These are phyloP conservation scores for Brachymystax lenok DNA, from an alignment of 2,797 vertebrate genomes.

Conservation along the genomic window DNA sequence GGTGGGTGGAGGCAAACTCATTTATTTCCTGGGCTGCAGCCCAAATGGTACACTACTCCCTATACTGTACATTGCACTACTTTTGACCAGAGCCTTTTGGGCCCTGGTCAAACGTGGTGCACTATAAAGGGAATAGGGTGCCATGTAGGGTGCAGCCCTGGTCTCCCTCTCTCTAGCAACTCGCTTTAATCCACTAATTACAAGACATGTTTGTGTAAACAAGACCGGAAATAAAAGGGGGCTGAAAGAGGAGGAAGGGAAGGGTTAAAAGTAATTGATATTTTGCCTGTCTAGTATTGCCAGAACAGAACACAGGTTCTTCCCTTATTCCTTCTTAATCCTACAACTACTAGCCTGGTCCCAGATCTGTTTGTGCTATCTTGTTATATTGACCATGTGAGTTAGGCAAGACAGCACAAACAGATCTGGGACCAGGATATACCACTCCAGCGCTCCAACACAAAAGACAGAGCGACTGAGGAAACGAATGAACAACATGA, in stretches of 20 bases:
- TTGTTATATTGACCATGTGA: neutral
- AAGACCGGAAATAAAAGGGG: neutral
- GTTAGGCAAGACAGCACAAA: neutral
- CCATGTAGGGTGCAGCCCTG: neutral
- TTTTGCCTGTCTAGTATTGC: neutral
- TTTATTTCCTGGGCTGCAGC: neutral
- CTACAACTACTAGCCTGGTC: neutral
- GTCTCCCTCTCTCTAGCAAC: slow-evolving; percentile 1
- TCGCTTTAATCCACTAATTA: neutral
- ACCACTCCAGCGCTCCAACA: neutral
- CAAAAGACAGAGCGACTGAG: slow-evolving; percentile 3
- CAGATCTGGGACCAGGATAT: neutral
- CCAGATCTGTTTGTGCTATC: neutral
- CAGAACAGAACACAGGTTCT: neutral
- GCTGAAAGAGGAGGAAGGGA: neutral
- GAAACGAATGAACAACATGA: slow-evolving; percentile 53
- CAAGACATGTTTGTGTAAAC: neutral
- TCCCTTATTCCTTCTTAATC: neutral
- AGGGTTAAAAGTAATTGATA: neutral
- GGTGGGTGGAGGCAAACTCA: neutral
- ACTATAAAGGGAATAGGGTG: neutral
- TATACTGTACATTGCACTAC: neutral
- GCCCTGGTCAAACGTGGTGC: neutral
- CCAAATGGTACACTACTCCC: neutral
- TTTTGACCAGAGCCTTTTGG: neutral